Conservation (phyloP, 2,888 invertebrate genomes). For the Elegia similella region DNA sequence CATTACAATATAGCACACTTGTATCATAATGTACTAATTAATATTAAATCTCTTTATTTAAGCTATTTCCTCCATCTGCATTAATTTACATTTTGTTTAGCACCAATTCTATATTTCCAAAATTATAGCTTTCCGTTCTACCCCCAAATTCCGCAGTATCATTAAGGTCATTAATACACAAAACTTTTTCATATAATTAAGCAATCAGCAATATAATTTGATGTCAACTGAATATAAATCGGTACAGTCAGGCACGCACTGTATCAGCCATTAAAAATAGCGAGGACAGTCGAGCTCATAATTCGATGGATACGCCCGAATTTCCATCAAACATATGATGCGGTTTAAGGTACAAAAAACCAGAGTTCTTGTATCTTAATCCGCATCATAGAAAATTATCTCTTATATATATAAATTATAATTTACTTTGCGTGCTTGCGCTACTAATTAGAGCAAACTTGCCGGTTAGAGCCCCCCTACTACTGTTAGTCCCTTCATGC, state of each 20-base stretch:
- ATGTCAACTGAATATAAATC: slow-evolving; percentile 27
- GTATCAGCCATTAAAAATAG: slow-evolving; percentile 61
- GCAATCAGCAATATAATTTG: slow-evolving; percentile 27
- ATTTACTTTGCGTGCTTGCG: too few species aligned
- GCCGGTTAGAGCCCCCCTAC: too few species aligned
- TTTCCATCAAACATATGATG: slow-evolving; percentile 66
- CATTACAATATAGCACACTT: too few species aligned
- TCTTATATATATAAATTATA: too few species aligned
- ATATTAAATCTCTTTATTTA: too few species aligned
- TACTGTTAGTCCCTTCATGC: too few species aligned
- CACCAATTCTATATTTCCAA: neutral
- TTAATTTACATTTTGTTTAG: too few species aligned
- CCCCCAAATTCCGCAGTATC: slow-evolving; percentile 3
- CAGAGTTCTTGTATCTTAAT: too few species aligned
- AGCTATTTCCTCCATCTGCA: too few species aligned
- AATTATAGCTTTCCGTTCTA: neutral
- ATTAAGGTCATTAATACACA: slow-evolving; percentile 15
- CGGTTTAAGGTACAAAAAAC: slow-evolving; percentile 36
- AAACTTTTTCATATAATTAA: slow-evolving; percentile 39
- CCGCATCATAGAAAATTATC: too few species aligned
- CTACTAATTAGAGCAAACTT: too few species aligned
- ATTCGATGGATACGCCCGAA: slow-evolving; percentile 77
- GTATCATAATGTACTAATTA: too few species aligned
- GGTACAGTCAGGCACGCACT: slow-evolving; percentile 18
- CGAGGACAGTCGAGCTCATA: slow-evolving; percentile 62